A percentile compares a stretch with the other conserved stretches of the same genome.
These are phyloP conservation scores for Phragmatobia fuliginosa DNA, from an alignment of 2,888 invertebrate genomes.

Conservation along the genomic window DNA sequence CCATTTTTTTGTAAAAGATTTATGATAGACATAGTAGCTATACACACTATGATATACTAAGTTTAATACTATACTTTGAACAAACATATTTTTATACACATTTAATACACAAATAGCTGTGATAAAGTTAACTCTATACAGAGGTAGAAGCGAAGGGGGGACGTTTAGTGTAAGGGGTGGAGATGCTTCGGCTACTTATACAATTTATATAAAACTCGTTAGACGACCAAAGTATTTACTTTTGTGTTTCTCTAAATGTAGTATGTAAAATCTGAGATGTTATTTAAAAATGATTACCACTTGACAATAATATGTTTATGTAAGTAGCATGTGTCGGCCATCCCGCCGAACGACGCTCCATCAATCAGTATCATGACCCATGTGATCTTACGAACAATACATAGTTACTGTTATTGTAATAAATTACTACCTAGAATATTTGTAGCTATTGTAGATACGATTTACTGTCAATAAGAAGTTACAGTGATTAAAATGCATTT, in stretches of 20 bases:
- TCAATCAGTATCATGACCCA: constrained; percentile 53
- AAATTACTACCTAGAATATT: constrained; percentile 74
- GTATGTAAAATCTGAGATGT: too few relatives aligned
- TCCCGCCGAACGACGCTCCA: constrained; percentile 17
- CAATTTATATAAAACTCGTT: not conserved
- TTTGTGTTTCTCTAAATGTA: not conserved
- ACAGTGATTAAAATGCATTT: constrained; percentile 85
- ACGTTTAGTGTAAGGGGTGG: constrained; percentile 3
- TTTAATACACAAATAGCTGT: constrained; percentile 50
- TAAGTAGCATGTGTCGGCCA: not conserved
- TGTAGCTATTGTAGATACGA: constrained; percentile 68
- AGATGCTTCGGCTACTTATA: constrained; percentile 3
- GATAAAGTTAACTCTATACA: constrained; percentile 35
- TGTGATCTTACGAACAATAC: constrained; percentile 65
- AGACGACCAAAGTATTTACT: not conserved
- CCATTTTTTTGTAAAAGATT: constrained; percentile 27
- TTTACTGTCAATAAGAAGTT: constrained; percentile 74
- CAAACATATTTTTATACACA: constrained; percentile 51
- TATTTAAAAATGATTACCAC: not conserved
- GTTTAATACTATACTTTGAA: constrained; percentile 37
- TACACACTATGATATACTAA: constrained; percentile 27
- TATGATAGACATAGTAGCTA: constrained; percentile 30
- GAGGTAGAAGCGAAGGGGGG: not conserved
- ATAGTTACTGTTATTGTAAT: constrained; percentile 59
- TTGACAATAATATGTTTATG: too few relatives aligned